Percentiles rank a stretch among this genome's conserved stretches.
Evolutionary conservation across 2,888 invertebrate genomes (phyloP).

Genomic region (Polydrusus tereticollis): DNA sequence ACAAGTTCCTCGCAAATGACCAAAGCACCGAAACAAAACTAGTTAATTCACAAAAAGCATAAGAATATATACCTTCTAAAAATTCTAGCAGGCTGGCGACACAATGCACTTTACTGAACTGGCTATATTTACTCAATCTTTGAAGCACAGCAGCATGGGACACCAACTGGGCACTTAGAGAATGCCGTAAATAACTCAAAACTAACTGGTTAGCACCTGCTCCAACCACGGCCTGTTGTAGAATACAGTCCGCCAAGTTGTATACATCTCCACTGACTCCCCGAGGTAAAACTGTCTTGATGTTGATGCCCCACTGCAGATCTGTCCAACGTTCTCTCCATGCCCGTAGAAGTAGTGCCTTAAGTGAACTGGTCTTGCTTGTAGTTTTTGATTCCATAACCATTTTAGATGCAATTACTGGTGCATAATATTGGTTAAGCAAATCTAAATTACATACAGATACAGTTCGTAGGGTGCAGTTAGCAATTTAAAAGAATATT

Average conservation of each 20-base stretch:
- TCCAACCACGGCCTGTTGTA: constrained; percentile 94
- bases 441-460: neutral
- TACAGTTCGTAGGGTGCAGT: neutral
- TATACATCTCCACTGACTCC: constrained; percentile 96
- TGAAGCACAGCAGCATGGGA: constrained; percentile 92
- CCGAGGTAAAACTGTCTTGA: constrained; percentile 87
- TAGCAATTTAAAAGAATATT: neutral
- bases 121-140: constrained; percentile 90
- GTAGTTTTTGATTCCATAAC: constrained; percentile 85
- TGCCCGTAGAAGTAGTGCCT: constrained; percentile 84
- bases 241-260: constrained; percentile 91
- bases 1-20: neutral
- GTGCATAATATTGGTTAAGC: neutral
- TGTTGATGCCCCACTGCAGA: constrained; percentile 95
- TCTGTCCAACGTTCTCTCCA: constrained; percentile 98
- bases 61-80: constrained; percentile 72
- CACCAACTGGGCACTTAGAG: constrained; percentile 89
- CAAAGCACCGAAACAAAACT: too few relatives aligned
- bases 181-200: constrained; percentile 92
- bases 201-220: constrained; percentile 93
- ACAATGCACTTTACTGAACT: constrained; percentile 86
- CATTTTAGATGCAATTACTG: constrained; percentile 46
- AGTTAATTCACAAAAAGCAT: too few relatives aligned
- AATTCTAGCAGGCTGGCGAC: constrained; percentile 88
- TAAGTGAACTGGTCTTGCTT: constrained; percentile 85